Conservation (phyloP, 2,888 invertebrate genomes). For the Bellardia pandia region DNA sequence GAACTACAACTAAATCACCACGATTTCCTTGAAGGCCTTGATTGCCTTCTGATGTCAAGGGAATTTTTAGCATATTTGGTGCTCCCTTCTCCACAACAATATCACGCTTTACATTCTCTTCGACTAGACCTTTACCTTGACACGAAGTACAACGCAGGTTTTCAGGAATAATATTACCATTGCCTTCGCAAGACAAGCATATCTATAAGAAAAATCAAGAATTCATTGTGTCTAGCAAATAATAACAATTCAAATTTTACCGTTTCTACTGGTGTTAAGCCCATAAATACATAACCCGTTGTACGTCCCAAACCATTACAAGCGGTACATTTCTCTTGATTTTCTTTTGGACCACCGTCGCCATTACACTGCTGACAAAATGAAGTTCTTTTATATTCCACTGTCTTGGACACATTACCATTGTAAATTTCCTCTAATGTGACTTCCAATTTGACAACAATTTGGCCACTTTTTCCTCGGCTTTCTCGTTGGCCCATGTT, state of each 20-base stretch:
- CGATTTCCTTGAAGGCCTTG: slow-evolving; percentile 93
- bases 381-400: slow-evolving; percentile 80
- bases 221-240: slow-evolving; percentile 77
- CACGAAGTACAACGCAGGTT: slow-evolving; percentile 93
- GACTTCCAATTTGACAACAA: slow-evolving; percentile 92
- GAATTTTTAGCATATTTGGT: slow-evolving; percentile 93
- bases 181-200: slow-evolving; percentile 88
- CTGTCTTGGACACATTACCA: slow-evolving; percentile 89
- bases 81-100: slow-evolving; percentile 96
- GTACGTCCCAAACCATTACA: slow-evolving; percentile 83
- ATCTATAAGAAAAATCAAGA: slow-evolving; percentile 75
- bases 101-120: slow-evolving; percentile 93
- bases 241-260: slow-evolving; percentile 84
- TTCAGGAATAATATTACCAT: slow-evolving; percentile 90
- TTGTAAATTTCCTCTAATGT: slow-evolving; percentile 95
- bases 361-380: slow-evolving; percentile 81
- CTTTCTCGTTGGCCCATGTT: slow-evolving; percentile 85
- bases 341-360: slow-evolving; percentile 79
- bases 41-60: slow-evolving; percentile 95
- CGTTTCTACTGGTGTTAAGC: slow-evolving; percentile 84
- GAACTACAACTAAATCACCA: slow-evolving; percentile 94
- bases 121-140: slow-evolving; percentile 92
- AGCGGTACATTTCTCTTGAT: slow-evolving; percentile 76
- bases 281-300: slow-evolving; percentile 79
- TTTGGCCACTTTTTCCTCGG: slow-evolving; percentile 88